Evolutionary conservation across 2,113 vertebrate genomes (phyloP), one percentile per base, ranked within the genome.

Genomic region (Aldabrachelys gigantea): DNA sequence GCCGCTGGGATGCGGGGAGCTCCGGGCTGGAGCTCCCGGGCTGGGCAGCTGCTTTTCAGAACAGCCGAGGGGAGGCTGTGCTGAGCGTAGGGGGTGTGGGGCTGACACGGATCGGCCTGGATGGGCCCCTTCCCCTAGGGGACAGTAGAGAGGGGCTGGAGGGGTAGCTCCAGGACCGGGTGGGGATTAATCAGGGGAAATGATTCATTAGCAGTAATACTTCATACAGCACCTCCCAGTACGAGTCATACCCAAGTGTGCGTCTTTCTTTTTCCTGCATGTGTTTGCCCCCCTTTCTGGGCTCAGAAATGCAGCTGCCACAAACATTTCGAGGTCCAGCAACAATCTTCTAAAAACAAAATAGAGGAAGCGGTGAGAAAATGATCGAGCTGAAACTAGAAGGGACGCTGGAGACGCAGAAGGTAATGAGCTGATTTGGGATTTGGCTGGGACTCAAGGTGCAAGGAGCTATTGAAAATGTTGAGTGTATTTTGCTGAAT

Each of bases 401-500:
- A 8, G 22, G 53, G 41, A 59, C 75, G 0, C 1, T 1, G 62
- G 84, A 84, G 31, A 14, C 62, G 5, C 2, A 4, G 47, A 53
- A 29, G 50, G 59, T 5, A 0, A 0, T 0, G 2, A 0, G 76
- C 44, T 14, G 21, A 6, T 69, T 1, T 19, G 90, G 78, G 82
- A 2, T n/a, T 72, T 24, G 76, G 1, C 35, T 0, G 5, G 5
- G 38, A 88, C 53, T 57, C 53, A 0, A 7, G 80, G 41, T 3
- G 38, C 76, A 16, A 62, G 65, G 69, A 76, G 84, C 56, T 35
- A 0, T 0, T 0, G 59, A 56, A 19, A 47, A 3, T 69, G 2
- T 7, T 2, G 29, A n/a, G 12, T 7, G 54, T 2, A 0, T n/a
- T 53, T 54, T 11, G n/a, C 80, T 19, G 0, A 44, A 2, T 1